A percentile compares a stretch with the other conserved stretches of the same genome.
Conservation (phyloP, 2,888 invertebrate species). For the Chouioia cunea region DNA sequence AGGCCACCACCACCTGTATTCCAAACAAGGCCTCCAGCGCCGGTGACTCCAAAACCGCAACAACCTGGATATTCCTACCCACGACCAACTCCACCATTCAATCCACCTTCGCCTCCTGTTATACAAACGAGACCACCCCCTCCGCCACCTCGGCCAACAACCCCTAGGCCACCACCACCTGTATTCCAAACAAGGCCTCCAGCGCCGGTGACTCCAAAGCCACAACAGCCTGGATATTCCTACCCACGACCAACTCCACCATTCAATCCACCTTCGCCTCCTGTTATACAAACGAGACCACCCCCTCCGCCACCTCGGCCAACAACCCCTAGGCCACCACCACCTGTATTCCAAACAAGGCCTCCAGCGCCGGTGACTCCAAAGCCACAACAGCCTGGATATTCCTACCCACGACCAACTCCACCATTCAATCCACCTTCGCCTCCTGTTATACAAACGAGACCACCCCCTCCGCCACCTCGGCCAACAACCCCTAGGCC, state of each 20-base stretch:
- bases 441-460: no score
- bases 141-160: slow-evolving; percentile 35
- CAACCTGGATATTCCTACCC: background rate
- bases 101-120: slow-evolving; percentile 39
- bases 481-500: slow-evolving; percentile 66
- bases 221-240: background rate
- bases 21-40: slow-evolving; percentile 33
- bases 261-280: slow-evolving; percentile 34
- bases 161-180: slow-evolving; percentile 34
- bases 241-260: slow-evolving; percentile 34
- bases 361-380: slow-evolving; percentile 28
- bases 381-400: background rate
- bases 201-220: slow-evolving; percentile 20
- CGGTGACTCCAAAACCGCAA: slow-evolving; percentile 3
- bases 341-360: slow-evolving; percentile 42
- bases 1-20: slow-evolving; percentile 35
- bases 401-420: slow-evolving; percentile 26
- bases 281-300: slow-evolving; percentile 53
- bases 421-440: slow-evolving; percentile 39
- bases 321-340: slow-evolving; percentile 33
- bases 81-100: slow-evolving; percentile 31
- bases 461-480: slow-evolving; percentile 31
- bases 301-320: slow-evolving; percentile 37
- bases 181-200: slow-evolving; percentile 64
- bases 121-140: slow-evolving; percentile 53